phyloP scores from a whole-genome alignment of 2,888 invertebrate species.

The Aphelenchoides bicaudatus region DNA sequence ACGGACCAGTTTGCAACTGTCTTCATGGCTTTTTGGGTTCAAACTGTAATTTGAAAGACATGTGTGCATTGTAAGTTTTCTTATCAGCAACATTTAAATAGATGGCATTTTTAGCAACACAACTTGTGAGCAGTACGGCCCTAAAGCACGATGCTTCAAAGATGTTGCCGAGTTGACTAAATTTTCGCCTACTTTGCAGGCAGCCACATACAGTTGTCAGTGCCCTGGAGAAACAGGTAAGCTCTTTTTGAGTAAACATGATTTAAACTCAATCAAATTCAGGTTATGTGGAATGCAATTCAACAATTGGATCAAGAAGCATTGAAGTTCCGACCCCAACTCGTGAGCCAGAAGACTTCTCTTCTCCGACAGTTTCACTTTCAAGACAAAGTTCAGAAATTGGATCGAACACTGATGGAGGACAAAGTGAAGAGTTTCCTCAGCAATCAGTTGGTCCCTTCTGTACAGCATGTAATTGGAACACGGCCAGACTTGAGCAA shows the following conservation, averaged over 20 bases:
- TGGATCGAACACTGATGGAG: no score
- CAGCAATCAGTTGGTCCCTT: not conserved
- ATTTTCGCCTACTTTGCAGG: not conserved
- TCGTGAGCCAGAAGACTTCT: no score
- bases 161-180: slow-evolving; percentile 37
- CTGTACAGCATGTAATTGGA: slow-evolving; percentile 9
- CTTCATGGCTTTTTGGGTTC: slow-evolving; percentile 52
- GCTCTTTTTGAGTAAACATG: no score
- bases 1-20: slow-evolving; percentile 37
- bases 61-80: slow-evolving; percentile 46
- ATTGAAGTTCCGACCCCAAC: no score
- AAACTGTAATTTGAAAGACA: slow-evolving; percentile 56
- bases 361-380: no score
- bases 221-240: slow-evolving; percentile 6
- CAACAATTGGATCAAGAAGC: no score
- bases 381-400: no score
- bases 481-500: not conserved
- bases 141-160: slow-evolving; percentile 43
- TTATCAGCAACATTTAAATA: not conserved
- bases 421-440: slow-evolving; percentile 2
- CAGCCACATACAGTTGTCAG: slow-evolving; percentile 15
- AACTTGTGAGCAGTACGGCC: slow-evolving; percentile 48
- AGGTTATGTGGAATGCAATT: slow-evolving; percentile 14
- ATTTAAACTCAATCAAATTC: no score
- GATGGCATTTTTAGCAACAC: slow-evolving; percentile 39